phyloP scores from a whole-genome alignment of 2,113 vertebrate species.

The Motacilla alba region DNA sequence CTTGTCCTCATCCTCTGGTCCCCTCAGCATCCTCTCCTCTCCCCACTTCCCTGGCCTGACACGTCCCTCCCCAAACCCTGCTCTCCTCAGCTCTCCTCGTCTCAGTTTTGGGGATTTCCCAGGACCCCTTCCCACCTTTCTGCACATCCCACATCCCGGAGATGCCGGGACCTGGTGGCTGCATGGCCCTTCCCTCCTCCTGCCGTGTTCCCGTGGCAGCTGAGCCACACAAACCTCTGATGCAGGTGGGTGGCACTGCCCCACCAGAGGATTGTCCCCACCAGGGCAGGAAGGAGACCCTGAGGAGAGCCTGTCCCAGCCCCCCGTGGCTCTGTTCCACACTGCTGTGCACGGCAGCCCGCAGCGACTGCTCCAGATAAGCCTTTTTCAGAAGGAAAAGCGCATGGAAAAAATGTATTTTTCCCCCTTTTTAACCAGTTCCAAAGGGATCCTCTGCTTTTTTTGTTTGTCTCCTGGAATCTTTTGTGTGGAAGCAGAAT shows the following conservation, averaged over 20 bases:
- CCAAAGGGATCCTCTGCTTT: neutral
- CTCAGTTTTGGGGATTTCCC: neutral
- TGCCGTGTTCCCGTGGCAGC: accelerated
- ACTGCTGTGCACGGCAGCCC: accelerated
- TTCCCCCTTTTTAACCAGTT: neutral
- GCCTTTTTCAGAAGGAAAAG: neutral
- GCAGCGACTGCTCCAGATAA: neutral
- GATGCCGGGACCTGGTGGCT: neutral
- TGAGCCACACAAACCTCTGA: accelerated
- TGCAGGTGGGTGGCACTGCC: accelerated
- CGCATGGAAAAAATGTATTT: neutral
- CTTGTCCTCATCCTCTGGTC: neutral
- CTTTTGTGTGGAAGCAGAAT: neutral
- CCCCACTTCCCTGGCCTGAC: neutral
- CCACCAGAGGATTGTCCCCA: neutral
- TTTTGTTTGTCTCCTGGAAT: neutral
- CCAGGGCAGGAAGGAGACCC: neutral
- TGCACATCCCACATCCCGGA: neutral
- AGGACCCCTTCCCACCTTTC: neutral
- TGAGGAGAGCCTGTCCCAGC: neutral
- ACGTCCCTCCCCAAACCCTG: neutral
- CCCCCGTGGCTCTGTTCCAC: accelerated
- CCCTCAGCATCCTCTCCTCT: neutral
- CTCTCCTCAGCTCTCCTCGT: neutral
- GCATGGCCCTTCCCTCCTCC: neutral